These are phyloP conservation scores for Platycercus adscitus DNA, from an alignment of 2,113 vertebrate genomes.

Conservation along the genomic window DNA sequence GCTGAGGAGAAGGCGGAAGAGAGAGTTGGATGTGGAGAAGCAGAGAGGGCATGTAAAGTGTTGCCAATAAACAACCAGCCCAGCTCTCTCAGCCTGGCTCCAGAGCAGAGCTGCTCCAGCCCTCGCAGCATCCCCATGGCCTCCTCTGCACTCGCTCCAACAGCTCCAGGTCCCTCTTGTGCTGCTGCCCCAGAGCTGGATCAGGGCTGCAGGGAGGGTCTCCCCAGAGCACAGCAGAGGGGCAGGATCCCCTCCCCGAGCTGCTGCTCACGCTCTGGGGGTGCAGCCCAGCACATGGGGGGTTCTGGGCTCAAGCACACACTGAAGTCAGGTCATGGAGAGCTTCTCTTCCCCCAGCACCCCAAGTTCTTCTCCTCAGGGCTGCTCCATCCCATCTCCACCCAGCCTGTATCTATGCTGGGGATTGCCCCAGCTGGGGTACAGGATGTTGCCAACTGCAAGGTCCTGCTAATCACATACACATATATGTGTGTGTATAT, in stretches of 20 bases:
- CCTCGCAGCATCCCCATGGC: background rate
- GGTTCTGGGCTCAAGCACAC: background rate
- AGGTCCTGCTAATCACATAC: background rate
- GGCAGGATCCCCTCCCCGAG: background rate
- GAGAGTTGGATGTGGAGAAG: background rate
- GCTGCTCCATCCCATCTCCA: background rate
- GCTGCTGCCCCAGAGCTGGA: background rate
- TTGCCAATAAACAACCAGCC: background rate
- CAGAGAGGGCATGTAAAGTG: background rate
- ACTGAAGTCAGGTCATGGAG: background rate
- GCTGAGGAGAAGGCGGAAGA: background rate
- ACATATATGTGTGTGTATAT: background rate
- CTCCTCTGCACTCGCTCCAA: rapidly evolving
- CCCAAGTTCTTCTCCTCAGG: background rate
- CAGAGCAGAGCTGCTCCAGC: background rate
- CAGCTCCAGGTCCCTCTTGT: background rate
- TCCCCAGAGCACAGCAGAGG: background rate
- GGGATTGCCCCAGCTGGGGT: background rate
- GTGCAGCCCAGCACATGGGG: background rate
- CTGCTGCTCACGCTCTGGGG: background rate
- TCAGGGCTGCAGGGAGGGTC: background rate
- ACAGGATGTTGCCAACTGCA: background rate
- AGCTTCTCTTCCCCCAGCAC: background rate
- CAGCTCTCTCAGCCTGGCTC: background rate
- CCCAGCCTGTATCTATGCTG: background rate